Base-by-base conservation (phyloP, 2,113 vertebrate species). In the Micronisus gabar region DNA sequence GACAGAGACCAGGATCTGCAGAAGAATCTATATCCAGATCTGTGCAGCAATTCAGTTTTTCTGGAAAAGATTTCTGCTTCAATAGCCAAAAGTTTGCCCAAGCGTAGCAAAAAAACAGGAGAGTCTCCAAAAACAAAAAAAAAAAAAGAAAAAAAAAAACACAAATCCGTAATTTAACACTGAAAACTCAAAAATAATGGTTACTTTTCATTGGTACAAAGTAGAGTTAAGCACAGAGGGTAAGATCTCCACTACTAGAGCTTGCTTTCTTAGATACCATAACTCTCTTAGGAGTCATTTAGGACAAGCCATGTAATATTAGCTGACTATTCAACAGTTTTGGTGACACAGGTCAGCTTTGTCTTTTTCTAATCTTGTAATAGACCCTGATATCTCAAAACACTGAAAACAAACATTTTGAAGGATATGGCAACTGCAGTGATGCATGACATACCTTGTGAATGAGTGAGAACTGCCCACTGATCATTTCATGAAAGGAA, bases 121-220 rank as follows among this genome's bases (percentile, higher is more conserved):
- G n/a, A n/a, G n/a, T n/a, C n/a, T n/a, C n/a, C n/a, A n/a, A n/a
- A n/a, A n/a, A n/a, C n/a, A 62, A 62, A 45, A 52, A 53, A 43
- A 17, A 43, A n/a, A n/a, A 45, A 45, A 20, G 1, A 3, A 2
- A 7, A 22, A 4, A 29, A 40, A 26, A 15, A 5, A 13, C 8
- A 26, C 25, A 21, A 52, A 27, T 2, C 26, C 7, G 5, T 63
- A 61, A 75, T 79, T 92, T 72, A 75, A 26, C 62, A 41, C 50
- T 40, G 16, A 3, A 71, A 26, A 34, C 13, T 56, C 34, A 75
- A 91, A 75, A 16, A 2, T 3, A 56, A 27, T 32, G 5, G 10
- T n/a, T 81, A 26, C 23, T 34, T 41, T 74, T 50, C 22, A 25
- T 55, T 43, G 13, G 3, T 32, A 67, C 19, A 30, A 36, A 56